Evolutionary conservation across 2,888 invertebrate species (phyloP).

Genomic region (Erannis defoliaria): DNA sequence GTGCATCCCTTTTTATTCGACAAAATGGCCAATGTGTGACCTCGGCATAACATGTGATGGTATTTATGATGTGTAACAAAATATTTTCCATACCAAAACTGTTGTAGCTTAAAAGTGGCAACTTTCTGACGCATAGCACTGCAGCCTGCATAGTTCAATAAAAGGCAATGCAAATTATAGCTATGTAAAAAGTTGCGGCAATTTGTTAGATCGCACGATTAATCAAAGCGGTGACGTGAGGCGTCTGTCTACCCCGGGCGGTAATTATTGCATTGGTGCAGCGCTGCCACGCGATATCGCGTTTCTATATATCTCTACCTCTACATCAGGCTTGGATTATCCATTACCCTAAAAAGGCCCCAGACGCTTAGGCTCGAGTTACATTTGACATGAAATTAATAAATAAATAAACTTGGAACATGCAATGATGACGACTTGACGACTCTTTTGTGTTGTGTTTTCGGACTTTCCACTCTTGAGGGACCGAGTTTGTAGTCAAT

Average conservation of each 20-base stretch:
- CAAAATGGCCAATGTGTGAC: no score
- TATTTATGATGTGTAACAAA: no score
- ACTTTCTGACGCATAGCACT: background rate
- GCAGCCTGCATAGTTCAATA: conserved; percentile 14
- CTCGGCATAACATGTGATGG: no score
- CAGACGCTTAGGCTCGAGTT: background rate
- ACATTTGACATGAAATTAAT: background rate
- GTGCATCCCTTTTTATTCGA: no score
- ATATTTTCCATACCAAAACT: background rate
- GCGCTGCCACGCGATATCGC: conserved; percentile 71
- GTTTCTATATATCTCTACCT: no score
- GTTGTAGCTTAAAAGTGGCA: background rate
- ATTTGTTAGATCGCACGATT: conserved; percentile 47
- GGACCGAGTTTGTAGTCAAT: no score
- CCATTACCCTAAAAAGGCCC: conserved; percentile 18
- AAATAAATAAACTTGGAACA: no score
- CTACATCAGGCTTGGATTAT: conserved; percentile 34
- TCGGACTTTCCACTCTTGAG: no score
- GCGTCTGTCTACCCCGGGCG: conserved; percentile 53
- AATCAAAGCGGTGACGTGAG: conserved; percentile 52
- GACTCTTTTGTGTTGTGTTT: no score
- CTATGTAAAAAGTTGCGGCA: conserved; percentile 32
- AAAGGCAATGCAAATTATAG: conserved; percentile 21
- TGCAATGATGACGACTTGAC: no score
- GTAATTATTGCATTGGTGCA: conserved; percentile 65